Evolutionary conservation across 2,113 vertebrate species (phyloP), one percentile per base, ranked within the genome.

Genomic region (Gyps fulvus): DNA sequence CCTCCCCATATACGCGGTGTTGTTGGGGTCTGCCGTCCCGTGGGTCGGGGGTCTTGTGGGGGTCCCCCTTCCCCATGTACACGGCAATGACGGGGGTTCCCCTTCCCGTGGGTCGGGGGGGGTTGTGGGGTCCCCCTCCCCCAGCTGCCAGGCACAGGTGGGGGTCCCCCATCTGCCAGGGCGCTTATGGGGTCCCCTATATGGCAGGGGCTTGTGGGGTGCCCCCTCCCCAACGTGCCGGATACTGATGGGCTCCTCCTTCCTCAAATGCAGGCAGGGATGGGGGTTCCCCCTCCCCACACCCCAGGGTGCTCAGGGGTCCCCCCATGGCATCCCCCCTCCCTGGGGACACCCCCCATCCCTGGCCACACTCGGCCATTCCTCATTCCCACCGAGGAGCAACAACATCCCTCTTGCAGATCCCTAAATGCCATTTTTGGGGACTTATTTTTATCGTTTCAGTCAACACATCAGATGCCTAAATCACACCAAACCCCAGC

Each of bases 1-100:
- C 26, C 4, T 25, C n/a, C 58, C 32, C 43, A 8, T 9, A 1
- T 3, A 5, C 2, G 1, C 42, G 10, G 22, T 2, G 5, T 9
- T 6, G 22, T 8, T 22, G 38, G 27, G 42, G 14, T 29, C 29
- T 21, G n/a, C 20, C 6, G 14, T 26, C 42, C 40, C 29, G 5
- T 4, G 50, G n/a, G 16, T 13, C 31, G 4, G 40, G 40, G 54
- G 16, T 10, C 13, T 26, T 11, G 10, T 5, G 47, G 43, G 52
- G 25, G 8, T 38, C 40, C 47, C 45, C 16, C 13, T 16, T 45
- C 40, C 42, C 42, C 40, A 23, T 9, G 26, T 16, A 22, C 58
- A 18, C 7, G 15, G 34, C 5, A 27, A 11, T 21, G 22, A 10
- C 8, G 55, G 42, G 31, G 22, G 31, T 21, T 34, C 61, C 23